Evolutionary conservation across 92 coral and sea anemone species (phyloP).

Genomic region (Parazoanthus swiftii): DNA sequence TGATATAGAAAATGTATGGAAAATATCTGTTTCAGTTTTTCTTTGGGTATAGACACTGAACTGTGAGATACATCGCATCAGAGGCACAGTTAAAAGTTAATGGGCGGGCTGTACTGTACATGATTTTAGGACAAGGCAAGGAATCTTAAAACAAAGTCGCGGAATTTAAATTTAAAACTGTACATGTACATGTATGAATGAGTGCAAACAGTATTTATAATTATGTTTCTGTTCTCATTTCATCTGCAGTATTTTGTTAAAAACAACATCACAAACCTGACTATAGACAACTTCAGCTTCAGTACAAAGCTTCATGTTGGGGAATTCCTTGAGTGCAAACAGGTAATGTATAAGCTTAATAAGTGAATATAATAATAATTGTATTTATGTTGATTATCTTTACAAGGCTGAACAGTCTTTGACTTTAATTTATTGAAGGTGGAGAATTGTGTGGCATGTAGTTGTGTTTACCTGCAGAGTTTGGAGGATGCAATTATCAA

Average conservation of each 20-base stretch:
- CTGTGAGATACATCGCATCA: too few relatives aligned
- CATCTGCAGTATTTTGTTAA: slow-evolving; percentile 73
- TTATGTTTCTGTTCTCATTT: background rate
- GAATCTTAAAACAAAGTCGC: too few relatives aligned
- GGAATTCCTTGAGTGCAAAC: slow-evolving; percentile 86
- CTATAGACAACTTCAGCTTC: slow-evolving; percentile 86
- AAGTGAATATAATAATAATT: too few relatives aligned
- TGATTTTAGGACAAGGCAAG: too few relatives aligned
- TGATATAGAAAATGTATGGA: too few relatives aligned
- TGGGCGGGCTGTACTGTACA: too few relatives aligned
- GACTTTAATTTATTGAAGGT: background rate
- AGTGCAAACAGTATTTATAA: background rate
- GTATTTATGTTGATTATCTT: background rate
- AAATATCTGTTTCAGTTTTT: too few relatives aligned
- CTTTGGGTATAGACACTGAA: too few relatives aligned
- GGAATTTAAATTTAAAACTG: background rate
- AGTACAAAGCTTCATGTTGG: slow-evolving; percentile 97
- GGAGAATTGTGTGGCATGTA: too few relatives aligned
- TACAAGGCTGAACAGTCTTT: background rate
- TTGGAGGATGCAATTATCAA: too few relatives aligned
- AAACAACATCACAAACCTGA: slow-evolving; percentile 80
- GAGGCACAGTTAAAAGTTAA: too few relatives aligned
- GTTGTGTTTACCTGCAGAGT: too few relatives aligned
- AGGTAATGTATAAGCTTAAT: slow-evolving; percentile 54
- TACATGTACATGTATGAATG: background rate